These are phyloP conservation scores for Galeopsomyia nigrocyanea DNA, from an alignment of 2,888 invertebrate species.

Conservation along the genomic window DNA sequence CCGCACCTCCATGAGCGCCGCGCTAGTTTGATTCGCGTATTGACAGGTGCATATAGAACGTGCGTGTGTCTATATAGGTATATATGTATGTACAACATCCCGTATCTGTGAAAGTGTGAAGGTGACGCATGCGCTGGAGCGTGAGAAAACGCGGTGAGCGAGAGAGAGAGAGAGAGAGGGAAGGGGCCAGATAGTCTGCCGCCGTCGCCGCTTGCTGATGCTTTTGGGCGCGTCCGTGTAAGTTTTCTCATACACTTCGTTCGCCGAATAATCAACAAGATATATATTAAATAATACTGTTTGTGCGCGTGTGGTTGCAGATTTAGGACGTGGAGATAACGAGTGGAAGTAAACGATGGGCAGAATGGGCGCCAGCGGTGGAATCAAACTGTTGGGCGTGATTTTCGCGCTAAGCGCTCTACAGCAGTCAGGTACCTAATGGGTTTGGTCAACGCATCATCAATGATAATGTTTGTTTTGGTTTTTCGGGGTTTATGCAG, in stretches of 20 bases:
- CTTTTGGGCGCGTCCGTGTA: neutral
- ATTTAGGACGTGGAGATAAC: neutral
- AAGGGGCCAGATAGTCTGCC: no score
- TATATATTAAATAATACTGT: no score
- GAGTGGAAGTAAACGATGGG: neutral
- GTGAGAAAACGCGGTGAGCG: neutral
- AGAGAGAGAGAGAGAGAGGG: neutral
- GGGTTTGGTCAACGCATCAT: neutral
- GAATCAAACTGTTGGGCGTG: constrained; percentile 32
- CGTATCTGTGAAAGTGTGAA: no score
- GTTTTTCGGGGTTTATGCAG: no score
- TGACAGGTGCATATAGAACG: no score
- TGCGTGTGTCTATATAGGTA: no score
- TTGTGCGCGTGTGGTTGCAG: neutral
- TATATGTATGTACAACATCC: no score
- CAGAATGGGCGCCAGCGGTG: neutral
- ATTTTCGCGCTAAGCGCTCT: constrained; percentile 27
- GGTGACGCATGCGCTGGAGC: no score
- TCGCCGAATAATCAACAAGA: no score
- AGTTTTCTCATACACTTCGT: neutral
- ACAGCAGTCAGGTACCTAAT: constrained; percentile 31
- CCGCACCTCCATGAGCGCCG: no score
- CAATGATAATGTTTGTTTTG: no score
- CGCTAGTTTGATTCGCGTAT: no score
- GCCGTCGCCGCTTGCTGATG: neutral